phyloP scores from a whole-genome alignment of 2,113 vertebrate species.

The Rhynchopsitta pachyrhyncha region DNA sequence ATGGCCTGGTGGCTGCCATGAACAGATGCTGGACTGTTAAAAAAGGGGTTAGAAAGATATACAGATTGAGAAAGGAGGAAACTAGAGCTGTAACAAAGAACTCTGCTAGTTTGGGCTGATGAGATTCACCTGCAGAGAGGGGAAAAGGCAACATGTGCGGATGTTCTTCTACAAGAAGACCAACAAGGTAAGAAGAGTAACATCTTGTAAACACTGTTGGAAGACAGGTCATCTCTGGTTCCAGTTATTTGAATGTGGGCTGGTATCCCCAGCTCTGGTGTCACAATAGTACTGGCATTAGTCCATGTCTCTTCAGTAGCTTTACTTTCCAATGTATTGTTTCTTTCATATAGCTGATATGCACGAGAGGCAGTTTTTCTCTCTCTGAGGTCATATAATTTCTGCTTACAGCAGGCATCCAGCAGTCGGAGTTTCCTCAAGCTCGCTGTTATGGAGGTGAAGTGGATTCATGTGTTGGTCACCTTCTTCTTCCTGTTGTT shows the following conservation, averaged over 20 bases:
- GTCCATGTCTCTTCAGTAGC: background rate
- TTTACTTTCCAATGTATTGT: background rate
- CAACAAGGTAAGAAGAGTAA: background rate
- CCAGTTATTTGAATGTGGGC: background rate
- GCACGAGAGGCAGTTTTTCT: background rate
- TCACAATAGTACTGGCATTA: background rate
- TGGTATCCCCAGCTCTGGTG: background rate
- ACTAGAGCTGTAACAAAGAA: background rate
- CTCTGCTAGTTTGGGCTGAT: background rate
- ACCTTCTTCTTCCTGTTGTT: conserved; percentile 83
- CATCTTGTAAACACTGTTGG: accelerated
- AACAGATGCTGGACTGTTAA: conserved; percentile 1
- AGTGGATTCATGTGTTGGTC: conserved; percentile 76
- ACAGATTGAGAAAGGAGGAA: background rate
- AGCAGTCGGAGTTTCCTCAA: conserved; percentile 58
- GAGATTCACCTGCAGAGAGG: background rate
- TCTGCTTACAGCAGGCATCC: conserved; percentile 9
- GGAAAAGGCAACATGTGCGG: background rate
- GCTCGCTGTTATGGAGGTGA: conserved; percentile 73
- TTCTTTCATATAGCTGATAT: background rate
- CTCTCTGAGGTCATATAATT: background rate
- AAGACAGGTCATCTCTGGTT: background rate
- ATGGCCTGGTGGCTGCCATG: background rate
- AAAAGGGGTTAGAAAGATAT: background rate
- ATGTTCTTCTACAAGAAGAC: background rate